phyloP scores from a whole-genome alignment of 30 jellyfish, hydroid and myxozoan genomes.

The Phacellophora camtschatica region DNA sequence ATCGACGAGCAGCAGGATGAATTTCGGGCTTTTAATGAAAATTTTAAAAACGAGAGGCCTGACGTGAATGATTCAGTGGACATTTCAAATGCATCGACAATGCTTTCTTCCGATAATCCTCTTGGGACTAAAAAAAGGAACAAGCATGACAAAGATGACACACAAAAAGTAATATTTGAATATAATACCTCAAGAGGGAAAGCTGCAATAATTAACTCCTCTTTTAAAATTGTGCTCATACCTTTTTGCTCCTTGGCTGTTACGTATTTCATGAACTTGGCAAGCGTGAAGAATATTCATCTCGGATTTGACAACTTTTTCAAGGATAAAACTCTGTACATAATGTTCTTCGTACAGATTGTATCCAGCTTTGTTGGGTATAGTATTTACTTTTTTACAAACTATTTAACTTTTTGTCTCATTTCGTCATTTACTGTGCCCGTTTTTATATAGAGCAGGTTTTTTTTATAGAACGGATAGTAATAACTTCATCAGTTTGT shows the following conservation, averaged over 20 bases:
- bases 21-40: neutral
- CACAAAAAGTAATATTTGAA: conserved; percentile 72
- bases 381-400: neutral
- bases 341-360: conserved; percentile 78
- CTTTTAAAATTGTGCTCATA: conserved; percentile 60
- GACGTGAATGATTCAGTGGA: neutral
- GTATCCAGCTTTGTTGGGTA: conserved; percentile 82
- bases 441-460: too few species aligned
- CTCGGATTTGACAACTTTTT: conserved; percentile 47
- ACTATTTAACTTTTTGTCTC: neutral
- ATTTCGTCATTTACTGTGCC: neutral
- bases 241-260: conserved; percentile 77
- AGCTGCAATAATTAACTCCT: conserved; percentile 75
- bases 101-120: neutral
- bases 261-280: conserved; percentile 80
- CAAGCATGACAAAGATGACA: conserved; percentile 58
- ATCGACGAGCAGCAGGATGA: conserved; percentile 7
- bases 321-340: conserved; percentile 44
- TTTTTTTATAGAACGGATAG: too few species aligned
- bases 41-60: neutral
- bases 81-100: neutral
- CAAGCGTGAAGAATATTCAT: conserved; percentile 35
- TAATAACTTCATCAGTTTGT: too few species aligned
- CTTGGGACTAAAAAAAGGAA: conserved; percentile 20
- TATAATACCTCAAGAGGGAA: conserved; percentile 91